A percentile compares a stretch with the other conserved stretches of the same genome.
phyloP scores from a whole-genome alignment of 2,797 vertebrate genomes.

The Myotis pilosus region DNA sequence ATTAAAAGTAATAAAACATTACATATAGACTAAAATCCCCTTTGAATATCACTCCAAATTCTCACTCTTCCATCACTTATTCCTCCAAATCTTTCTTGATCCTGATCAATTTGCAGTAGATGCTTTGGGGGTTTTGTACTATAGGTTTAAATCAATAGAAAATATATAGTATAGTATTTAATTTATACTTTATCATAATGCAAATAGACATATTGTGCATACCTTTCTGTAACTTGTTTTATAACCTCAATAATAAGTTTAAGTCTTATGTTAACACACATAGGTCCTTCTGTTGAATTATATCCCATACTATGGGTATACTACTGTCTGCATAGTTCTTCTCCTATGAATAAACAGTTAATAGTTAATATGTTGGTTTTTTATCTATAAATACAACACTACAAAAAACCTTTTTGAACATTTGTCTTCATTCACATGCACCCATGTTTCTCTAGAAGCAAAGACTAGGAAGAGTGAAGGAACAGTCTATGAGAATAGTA shows the following conservation, averaged over 20 bases:
- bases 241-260: background rate
- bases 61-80: background rate
- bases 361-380: no score
- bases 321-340: background rate
- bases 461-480: background rate
- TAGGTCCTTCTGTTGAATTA: background rate
- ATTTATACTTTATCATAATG: background rate
- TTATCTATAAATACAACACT: background rate
- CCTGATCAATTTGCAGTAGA: background rate
- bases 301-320: background rate
- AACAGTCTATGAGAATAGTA: background rate
- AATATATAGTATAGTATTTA: background rate
- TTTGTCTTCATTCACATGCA: background rate
- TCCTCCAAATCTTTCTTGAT: background rate
- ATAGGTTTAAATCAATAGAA: background rate
- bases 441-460: background rate
- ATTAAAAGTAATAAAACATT: background rate
- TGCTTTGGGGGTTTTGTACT: background rate
- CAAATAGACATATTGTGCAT: background rate
- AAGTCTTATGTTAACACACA: background rate
- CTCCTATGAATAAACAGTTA: no score
- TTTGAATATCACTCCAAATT: background rate
- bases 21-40: background rate
- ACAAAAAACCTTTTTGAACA: background rate
- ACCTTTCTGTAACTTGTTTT: background rate